Conservation (phyloP, 2,113 vertebrate species). For the Rhinogobius similis region DNA sequence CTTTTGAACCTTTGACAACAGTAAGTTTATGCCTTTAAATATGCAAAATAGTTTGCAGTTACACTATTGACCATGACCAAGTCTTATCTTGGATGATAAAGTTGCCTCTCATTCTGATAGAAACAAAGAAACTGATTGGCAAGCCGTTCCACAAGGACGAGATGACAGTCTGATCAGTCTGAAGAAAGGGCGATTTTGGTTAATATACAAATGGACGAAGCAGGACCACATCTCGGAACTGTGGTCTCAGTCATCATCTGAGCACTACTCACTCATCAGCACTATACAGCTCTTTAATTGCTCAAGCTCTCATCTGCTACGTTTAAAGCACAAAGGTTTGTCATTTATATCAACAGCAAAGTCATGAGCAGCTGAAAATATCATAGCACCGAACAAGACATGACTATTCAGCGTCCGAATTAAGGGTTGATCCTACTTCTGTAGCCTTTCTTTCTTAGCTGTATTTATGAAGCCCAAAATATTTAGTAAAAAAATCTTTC, state of each 20-base stretch:
- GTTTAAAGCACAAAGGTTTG: constrained; percentile 11
- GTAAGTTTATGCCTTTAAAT: not conserved
- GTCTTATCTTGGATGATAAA: not conserved
- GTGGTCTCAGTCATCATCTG: not conserved
- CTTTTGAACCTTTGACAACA: not conserved
- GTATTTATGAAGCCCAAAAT: constrained; percentile 7
- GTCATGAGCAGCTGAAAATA: not conserved
- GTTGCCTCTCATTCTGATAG: too few species aligned
- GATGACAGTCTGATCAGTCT: constrained; percentile 14
- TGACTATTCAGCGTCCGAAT: not conserved
- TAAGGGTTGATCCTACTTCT: constrained; percentile 1
- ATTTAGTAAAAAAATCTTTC: constrained; percentile 28
- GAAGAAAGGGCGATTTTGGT: constrained; percentile 13
- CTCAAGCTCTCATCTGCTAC: constrained; percentile 1
- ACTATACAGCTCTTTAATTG: not conserved
- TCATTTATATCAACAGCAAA: constrained; percentile 1
- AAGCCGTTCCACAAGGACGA: constrained; percentile 17
- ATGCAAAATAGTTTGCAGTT: not conserved
- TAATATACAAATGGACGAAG: constrained; percentile 12
- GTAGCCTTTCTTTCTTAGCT: constrained; percentile 39
- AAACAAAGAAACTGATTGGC: constrained; percentile 7
- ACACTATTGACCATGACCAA: not conserved
- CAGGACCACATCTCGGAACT: constrained; percentile 5
- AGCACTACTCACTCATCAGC: not conserved
- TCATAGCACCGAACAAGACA: constrained; percentile 12